phyloP scores from a whole-genome alignment of 2,797 vertebrate species.

The Gobio occitaniae region DNA sequence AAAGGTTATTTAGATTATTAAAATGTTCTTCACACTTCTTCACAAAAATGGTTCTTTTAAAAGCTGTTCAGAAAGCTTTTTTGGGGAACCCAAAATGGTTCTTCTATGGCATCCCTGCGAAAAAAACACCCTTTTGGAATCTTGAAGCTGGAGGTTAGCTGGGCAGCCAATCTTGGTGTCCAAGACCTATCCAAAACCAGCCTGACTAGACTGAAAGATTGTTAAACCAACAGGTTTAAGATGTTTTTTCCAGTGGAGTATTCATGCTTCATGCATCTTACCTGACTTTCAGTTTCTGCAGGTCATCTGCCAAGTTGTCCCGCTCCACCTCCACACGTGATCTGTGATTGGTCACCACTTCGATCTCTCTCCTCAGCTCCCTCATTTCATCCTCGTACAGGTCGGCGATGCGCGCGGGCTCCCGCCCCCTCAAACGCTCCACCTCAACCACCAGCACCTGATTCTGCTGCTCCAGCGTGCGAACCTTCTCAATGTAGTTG shows the following conservation, averaged over 20 bases:
- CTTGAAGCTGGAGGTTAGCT: background rate
- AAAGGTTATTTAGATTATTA: too few relatives aligned
- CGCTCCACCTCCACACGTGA: slow-evolving; percentile 89
- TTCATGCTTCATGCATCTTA: slow-evolving; percentile 67
- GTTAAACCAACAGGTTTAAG: background rate
- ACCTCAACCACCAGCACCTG: slow-evolving; percentile 87
- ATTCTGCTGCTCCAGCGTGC: slow-evolving; percentile 90
- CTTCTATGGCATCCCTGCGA: too few relatives aligned
- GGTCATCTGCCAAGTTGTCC: slow-evolving; percentile 90
- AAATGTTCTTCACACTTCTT: too few relatives aligned
- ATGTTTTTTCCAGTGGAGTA: background rate
- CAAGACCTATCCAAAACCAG: background rate
- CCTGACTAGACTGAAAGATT: background rate
- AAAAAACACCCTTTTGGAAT: background rate
- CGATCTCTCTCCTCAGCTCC: slow-evolving; percentile 89
- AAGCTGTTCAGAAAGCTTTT: too few relatives aligned
- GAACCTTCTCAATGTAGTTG: slow-evolving; percentile 90
- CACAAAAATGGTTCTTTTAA: too few relatives aligned
- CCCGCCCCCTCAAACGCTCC: slow-evolving; percentile 88
- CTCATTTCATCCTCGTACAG: slow-evolving; percentile 94
- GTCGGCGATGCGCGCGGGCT: slow-evolving; percentile 87
- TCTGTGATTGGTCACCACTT: slow-evolving; percentile 88
- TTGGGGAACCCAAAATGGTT: too few relatives aligned
- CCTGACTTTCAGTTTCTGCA: slow-evolving; percentile 92
- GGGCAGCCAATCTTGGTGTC: background rate